Evolutionary conservation across 2,888 invertebrate genomes (phyloP).

Genomic region (Tenthredo mesomela): DNA sequence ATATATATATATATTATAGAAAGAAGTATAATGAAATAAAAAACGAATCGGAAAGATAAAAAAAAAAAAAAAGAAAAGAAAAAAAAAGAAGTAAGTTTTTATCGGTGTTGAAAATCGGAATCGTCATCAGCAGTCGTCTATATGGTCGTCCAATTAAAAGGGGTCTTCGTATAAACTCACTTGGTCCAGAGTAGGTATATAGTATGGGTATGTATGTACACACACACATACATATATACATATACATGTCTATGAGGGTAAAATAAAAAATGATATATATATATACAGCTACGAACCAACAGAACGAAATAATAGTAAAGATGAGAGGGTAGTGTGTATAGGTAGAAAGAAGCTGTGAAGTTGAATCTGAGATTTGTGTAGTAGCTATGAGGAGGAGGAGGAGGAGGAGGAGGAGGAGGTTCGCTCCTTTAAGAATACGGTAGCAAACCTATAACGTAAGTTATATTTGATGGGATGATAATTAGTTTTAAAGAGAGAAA

Average conservation of each 20-base stretch:
- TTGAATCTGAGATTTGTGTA: not conserved
- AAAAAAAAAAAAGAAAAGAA: too few relatives aligned
- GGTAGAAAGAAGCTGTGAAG: not conserved
- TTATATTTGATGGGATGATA: constrained; percentile 76
- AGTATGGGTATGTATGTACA: too few relatives aligned
- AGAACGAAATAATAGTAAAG: constrained; percentile 62
- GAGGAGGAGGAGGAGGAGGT: not conserved
- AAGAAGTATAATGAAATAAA: not conserved
- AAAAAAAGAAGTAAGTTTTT: not conserved
- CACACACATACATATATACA: too few relatives aligned
- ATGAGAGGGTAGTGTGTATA: constrained; percentile 35
- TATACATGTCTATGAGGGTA: not conserved
- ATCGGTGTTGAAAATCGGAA: constrained; percentile 55
- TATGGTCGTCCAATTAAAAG: constrained; percentile 71
- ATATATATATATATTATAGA: too few relatives aligned
- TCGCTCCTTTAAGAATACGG: constrained; percentile 70
- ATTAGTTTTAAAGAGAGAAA: constrained; percentile 72
- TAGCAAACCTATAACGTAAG: constrained; percentile 69
- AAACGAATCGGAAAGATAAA: not conserved
- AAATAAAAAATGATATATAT: constrained; percentile 14
- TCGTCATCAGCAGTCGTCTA: constrained; percentile 63
- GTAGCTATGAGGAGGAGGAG: too few relatives aligned
- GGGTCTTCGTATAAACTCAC: constrained; percentile 32
- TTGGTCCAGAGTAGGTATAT: too few relatives aligned
- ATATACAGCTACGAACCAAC: constrained; percentile 58